Evolutionary conservation across 2,888 invertebrate species (phyloP), one percentile per base, ranked within the genome.

Genomic region (Acronicta leporina): DNA sequence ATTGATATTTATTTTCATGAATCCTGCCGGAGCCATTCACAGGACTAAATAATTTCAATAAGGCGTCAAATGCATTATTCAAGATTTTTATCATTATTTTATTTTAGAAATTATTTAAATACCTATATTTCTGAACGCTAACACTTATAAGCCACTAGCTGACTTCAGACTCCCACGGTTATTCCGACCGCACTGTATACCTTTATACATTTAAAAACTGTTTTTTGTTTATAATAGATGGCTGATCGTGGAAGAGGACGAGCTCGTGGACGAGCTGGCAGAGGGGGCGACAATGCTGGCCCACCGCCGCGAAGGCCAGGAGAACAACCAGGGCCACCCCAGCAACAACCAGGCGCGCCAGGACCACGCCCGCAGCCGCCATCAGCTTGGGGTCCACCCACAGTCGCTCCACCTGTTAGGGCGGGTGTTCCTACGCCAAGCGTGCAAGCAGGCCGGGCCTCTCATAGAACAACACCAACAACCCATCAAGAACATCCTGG

Each of bases 281-380:
- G 89, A 42, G 91, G 87, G 0, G 82, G 77, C 0, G 86, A 84
- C 4, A 64, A 58, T n/a, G 63, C 80, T 72, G 55, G 91, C 74
- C 47, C 87, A 70, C 44, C 90, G 75, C 63, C 89, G 48, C 83
- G 90, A 59, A 70, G 83, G 16, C 76, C 89, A 50, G 81, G 87
- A 8, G 83, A 87, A 67, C 58, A 78, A 5, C 83, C 84, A 2
- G 38, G n/a, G 7, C 79, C 84, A 0, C 80, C 82, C 4, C 74
- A 77, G 5, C 83, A 76, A 38, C 75, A 72, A 25, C 77, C 75
- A 6, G 63, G 78, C 2, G 81, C 82, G 0, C 52, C 81, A 0
- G 84, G 81, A 0, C 91, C 91, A 1, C 86, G 91, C 0, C 91
- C 92, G 2, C 91, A 90, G 63, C 92, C 92, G 4, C 91, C 92